These are phyloP conservation scores for Micromesistius poutassou DNA, from an alignment of 2,797 vertebrate genomes.

Conservation along the genomic window DNA sequence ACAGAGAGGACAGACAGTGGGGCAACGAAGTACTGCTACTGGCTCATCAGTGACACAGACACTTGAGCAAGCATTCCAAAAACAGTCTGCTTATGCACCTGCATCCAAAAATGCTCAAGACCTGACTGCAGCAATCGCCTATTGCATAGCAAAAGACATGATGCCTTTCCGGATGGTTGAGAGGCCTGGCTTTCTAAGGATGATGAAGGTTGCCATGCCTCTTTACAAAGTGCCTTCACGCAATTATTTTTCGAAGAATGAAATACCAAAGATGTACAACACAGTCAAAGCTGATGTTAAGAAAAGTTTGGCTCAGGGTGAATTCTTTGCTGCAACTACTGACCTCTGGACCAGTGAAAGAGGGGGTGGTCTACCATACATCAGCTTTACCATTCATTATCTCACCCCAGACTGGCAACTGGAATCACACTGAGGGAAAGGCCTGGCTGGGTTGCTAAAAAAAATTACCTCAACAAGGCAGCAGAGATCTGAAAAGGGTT, in stretches of 20 bases:
- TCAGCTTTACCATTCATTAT: not conserved
- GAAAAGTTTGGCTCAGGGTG: not conserved
- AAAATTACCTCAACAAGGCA: not conserved
- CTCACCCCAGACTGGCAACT: not conserved
- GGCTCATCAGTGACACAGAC: not conserved
- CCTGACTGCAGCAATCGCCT: constrained; percentile 12
- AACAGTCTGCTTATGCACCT: not conserved
- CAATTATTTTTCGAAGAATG: not conserved
- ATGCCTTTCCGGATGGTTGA: constrained; percentile 18
- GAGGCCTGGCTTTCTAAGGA: constrained; percentile 13
- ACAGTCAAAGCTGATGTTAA: not conserved
- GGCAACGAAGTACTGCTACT: too few relatives aligned
- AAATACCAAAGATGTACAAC: constrained; percentile 1
- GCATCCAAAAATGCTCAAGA: constrained; percentile 10
- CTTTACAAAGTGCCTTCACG: not conserved
- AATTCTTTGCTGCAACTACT: not conserved
- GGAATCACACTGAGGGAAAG: constrained; percentile 6
- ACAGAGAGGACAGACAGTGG: too few relatives aligned
- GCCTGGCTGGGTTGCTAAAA: constrained; percentile 16
- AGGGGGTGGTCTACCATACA: not conserved
- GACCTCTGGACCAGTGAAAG: constrained; percentile 1
- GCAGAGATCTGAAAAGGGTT: too few relatives aligned
- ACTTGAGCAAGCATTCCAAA: not conserved
- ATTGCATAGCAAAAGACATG: constrained; percentile 14
- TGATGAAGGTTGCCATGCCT: not conserved